Evolutionary conservation across 2,888 invertebrate species (phyloP).

Genomic region (Andricus quercusramuli): DNA sequence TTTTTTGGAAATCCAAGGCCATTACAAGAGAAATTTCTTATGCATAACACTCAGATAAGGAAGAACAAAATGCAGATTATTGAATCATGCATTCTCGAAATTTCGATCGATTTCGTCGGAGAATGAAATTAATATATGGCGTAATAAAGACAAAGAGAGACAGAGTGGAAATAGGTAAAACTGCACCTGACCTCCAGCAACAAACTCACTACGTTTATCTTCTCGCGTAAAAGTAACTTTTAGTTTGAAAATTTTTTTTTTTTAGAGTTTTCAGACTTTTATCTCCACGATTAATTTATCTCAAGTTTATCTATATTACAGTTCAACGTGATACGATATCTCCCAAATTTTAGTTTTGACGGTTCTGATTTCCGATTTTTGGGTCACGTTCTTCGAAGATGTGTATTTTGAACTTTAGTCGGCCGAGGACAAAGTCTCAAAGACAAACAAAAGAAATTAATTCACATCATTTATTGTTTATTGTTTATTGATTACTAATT

Average conservation of each 20-base stretch:
- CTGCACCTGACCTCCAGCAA: neutral
- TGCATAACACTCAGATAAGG: neutral
- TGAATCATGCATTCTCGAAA: neutral
- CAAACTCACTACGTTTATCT: neutral
- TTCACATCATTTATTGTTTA: neutral
- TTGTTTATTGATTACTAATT: neutral
- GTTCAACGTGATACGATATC: neutral
- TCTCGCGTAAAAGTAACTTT: neutral
- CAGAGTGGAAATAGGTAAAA: neutral
- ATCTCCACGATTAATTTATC: neutral
- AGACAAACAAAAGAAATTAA: neutral
- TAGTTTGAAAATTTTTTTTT: neutral
- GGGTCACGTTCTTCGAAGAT: neutral
- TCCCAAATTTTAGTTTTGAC: neutral
- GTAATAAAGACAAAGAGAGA: neutral
- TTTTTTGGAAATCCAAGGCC: neutral
- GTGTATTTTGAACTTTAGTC: neutral
- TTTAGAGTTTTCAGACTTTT: neutral
- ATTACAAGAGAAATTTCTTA: neutral
- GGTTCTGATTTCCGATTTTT: neutral
- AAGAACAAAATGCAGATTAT: neutral
- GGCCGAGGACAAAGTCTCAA: neutral
- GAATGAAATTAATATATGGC: neutral
- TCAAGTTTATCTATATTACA: neutral
- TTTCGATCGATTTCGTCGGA: neutral